Evolutionary conservation across 2,113 vertebrate genomes (phyloP).

Genomic region (Hyaena hyaena): DNA sequence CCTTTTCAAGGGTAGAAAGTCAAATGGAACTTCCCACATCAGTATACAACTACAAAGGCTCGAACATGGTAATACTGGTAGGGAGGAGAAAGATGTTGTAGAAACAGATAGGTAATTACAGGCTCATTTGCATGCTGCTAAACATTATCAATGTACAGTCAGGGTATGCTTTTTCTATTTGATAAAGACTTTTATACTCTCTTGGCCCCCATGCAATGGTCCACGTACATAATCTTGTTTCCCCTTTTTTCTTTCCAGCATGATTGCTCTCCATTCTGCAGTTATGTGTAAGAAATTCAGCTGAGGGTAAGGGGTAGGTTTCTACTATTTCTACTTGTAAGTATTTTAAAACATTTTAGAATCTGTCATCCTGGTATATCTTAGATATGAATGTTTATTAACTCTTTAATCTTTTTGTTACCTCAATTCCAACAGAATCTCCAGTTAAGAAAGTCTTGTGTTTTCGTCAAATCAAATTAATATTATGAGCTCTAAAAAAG

Average conservation of each 20-base stretch:
- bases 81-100: background rate
- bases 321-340: background rate
- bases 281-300: background rate
- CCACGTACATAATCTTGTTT: background rate
- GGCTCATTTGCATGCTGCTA: background rate
- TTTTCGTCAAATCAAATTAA: constrained; percentile 35
- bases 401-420: background rate
- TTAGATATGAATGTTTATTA: background rate
- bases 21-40: background rate
- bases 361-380: background rate
- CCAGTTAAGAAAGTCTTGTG: background rate
- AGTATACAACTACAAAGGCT: background rate
- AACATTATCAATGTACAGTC: background rate
- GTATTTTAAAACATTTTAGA: background rate
- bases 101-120: background rate
- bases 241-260: background rate
- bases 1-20: background rate
- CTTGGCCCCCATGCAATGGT: background rate
- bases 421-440: background rate
- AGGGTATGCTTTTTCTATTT: background rate
- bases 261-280: background rate
- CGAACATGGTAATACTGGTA: background rate
- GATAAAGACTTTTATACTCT: background rate
- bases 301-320: background rate
- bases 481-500: constrained; percentile 12